These are phyloP conservation scores for Chrysochloris asiatica DNA, from an alignment of 2,113 vertebrate genomes.

Conservation along the genomic window DNA sequence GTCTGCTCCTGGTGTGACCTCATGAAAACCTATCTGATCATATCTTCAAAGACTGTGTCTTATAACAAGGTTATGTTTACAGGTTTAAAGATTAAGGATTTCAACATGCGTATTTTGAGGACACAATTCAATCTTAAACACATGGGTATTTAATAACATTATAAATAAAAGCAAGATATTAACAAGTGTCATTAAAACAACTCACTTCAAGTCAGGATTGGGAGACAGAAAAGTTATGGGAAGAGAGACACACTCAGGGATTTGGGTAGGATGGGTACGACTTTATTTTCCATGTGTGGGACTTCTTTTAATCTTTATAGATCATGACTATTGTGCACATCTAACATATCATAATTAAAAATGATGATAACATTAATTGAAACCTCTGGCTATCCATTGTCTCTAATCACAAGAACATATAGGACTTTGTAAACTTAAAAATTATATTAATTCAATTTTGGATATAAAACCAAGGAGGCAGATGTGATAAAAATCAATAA, in stretches of 20 bases:
- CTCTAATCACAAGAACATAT: background rate
- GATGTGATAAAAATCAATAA: background rate
- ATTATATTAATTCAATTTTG: too few relatives aligned
- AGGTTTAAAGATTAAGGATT: background rate
- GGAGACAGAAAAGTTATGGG: background rate
- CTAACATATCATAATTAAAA: background rate
- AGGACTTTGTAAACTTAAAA: too few relatives aligned
- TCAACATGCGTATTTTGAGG: background rate
- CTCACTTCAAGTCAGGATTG: background rate
- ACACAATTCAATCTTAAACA: background rate
- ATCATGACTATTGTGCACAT: too few relatives aligned
- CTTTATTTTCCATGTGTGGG: background rate
- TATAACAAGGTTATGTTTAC: background rate
- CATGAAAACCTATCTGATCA: background rate
- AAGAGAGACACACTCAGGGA: background rate
- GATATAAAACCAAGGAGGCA: background rate
- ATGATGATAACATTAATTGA: background rate
- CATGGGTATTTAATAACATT: background rate
- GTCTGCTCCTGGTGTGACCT: background rate
- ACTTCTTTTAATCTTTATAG: background rate
- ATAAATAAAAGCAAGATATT: background rate
- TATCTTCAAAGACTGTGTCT: background rate
- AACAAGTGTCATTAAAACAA: rapidly evolving
- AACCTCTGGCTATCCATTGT: background rate
- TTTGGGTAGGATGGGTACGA: rapidly evolving